These are phyloP conservation scores for Platygyra sinensis DNA, from an alignment of 64 coral and sea anemone species.

Conservation along the genomic window DNA sequence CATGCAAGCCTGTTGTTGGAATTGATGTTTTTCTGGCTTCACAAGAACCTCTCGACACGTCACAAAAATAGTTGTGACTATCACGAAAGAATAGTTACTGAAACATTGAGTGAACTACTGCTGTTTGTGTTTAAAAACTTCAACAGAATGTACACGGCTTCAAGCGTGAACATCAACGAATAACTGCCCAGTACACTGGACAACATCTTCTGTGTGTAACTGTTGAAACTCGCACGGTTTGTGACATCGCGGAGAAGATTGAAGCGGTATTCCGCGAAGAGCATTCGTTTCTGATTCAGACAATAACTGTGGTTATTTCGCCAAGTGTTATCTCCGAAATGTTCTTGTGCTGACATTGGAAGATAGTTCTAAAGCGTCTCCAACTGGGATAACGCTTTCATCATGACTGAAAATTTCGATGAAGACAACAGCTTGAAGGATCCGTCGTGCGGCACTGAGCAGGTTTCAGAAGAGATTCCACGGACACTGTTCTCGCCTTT, in stretches of 20 bases:
- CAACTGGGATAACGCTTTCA: neutral
- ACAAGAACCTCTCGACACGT: neutral
- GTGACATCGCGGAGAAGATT: too few species aligned
- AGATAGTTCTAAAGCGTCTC: neutral
- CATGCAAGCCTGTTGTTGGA: too few species aligned
- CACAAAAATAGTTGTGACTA: neutral
- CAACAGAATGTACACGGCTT: neutral
- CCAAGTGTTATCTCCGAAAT: neutral
- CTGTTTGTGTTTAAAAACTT: neutral
- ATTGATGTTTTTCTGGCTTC: neutral
- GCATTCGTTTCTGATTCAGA: neutral
- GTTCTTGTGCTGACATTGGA: neutral
- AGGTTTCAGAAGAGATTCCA: neutral
- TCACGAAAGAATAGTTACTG: neutral
- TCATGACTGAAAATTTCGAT: slow-evolving; percentile 7
- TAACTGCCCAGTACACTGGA: neutral
- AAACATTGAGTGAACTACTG: neutral
- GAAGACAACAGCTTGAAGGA: neutral
- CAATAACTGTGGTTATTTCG: neutral
- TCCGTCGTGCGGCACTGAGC: neutral
- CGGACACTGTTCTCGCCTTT: slow-evolving; percentile 6
- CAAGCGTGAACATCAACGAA: neutral
- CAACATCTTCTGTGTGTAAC: too few species aligned
- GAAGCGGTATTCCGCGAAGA: neutral
- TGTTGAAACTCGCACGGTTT: too few species aligned